A percentile compares a stretch with the other conserved stretches of the same genome.
phyloP scores from a whole-genome alignment of 2,888 invertebrate species.

The Acholoe squamosa region DNA sequence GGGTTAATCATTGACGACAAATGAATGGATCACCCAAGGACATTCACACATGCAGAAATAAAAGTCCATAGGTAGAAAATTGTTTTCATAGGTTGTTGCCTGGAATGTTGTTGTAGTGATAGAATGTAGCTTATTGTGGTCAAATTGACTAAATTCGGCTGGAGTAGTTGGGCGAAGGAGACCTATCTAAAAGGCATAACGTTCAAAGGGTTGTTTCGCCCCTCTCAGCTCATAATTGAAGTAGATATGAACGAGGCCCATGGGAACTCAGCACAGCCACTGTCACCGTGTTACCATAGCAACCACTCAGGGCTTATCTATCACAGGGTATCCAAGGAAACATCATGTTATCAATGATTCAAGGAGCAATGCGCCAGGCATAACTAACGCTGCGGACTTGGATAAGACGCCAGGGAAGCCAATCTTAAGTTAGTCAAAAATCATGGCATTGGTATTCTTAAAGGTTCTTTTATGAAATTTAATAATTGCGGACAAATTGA shows the following conservation, averaged over 20 bases:
- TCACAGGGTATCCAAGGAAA: constrained; percentile 22
- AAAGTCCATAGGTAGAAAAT: no score
- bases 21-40: no score
- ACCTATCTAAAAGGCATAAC: neutral
- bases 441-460: neutral
- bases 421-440: neutral
- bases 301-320: constrained; percentile 28
- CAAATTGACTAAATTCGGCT: neutral
- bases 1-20: no score
- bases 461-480: no score
- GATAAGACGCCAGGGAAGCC: neutral
- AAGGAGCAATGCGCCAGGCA: neutral
- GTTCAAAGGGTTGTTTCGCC: constrained; percentile 18
- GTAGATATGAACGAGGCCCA: constrained; percentile 25
- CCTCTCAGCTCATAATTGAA: constrained; percentile 25
- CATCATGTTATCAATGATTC: constrained; percentile 41
- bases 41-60: no score
- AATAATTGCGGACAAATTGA: no score
- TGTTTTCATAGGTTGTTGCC: no score
- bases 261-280: neutral
- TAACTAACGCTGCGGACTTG: neutral
- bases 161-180: neutral
- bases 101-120: neutral
- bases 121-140: neutral
- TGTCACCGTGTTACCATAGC: constrained; percentile 24